phyloP scores from a whole-genome alignment of 1,140 invertebrate species.

The Polypedilum vanderplanki region DNA sequence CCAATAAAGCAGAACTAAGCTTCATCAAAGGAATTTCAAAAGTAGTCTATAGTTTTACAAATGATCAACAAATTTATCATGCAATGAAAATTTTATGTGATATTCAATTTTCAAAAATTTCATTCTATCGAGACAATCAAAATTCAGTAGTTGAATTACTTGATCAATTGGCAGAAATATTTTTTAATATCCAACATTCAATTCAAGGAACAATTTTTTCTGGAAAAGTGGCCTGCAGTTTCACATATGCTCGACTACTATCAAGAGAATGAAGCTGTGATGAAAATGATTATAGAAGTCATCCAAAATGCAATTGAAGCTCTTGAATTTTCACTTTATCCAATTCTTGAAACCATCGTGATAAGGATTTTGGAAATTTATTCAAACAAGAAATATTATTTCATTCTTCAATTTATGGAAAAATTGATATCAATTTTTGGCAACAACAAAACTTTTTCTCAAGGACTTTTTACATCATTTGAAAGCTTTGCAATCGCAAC shows the following conservation, averaged over 20 bases:
- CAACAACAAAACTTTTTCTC: background rate
- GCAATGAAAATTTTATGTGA: background rate
- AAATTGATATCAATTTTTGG: background rate
- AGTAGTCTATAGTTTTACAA: background rate
- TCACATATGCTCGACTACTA: background rate
- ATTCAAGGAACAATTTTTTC: background rate
- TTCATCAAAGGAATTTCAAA: background rate
- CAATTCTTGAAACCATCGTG: no score
- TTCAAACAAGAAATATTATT: no score
- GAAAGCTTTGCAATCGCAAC: background rate
- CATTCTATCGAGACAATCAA: background rate
- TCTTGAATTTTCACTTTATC: no score
- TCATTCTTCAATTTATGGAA: no score
- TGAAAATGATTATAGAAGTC: background rate
- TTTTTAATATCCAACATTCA: background rate
- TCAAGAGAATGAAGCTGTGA: background rate
- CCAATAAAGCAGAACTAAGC: background rate
- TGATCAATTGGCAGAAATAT: background rate
- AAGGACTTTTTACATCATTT: background rate
- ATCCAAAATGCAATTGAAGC: background rate
- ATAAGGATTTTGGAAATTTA: no score
- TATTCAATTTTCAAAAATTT: background rate
- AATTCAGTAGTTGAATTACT: background rate
- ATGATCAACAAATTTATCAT: background rate
- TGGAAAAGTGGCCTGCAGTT: background rate